These are phyloP conservation scores for Temnothorax ravouxi DNA, from an alignment of 2,888 invertebrate genomes.

Conservation along the genomic window DNA sequence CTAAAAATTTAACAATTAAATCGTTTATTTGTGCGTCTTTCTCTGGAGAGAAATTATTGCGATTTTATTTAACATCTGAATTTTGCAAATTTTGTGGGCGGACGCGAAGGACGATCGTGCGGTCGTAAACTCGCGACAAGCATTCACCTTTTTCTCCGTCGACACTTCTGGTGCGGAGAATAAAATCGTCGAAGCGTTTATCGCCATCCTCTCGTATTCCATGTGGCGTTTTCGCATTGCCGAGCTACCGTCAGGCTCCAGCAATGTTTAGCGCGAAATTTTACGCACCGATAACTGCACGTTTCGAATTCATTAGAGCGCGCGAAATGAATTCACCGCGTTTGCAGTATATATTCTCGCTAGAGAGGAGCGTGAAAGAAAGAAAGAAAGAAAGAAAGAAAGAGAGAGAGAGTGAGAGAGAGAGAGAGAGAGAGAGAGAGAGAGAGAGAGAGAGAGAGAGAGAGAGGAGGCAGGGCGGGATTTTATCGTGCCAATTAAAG, in stretches of 20 bases:
- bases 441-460: background rate
- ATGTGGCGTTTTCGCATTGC: conserved; percentile 23
- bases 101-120: background rate
- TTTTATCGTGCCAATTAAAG: conserved; percentile 73
- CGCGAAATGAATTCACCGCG: conserved; percentile 64
- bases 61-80: conserved; percentile 30
- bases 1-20: background rate
- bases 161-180: conserved; percentile 2
- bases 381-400: no score
- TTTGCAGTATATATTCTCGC: conserved; percentile 43
- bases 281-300: conserved; percentile 56
- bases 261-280: conserved; percentile 67
- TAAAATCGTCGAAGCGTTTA: conserved; percentile 48
- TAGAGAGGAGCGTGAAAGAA: conserved; percentile 29
- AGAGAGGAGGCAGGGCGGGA: background rate
- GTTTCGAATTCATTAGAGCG: conserved; percentile 73
- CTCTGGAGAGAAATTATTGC: background rate
- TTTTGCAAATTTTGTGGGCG: conserved; percentile 29
- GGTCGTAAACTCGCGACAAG: conserved; percentile 33
- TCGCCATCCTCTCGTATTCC: conserved; percentile 24
- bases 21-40: background rate
- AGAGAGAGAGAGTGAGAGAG: no score
- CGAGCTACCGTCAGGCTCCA: conserved; percentile 54
- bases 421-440: background rate
- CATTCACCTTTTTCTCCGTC: background rate